Evolutionary conservation across 2,113 vertebrate genomes (phyloP), one percentile per base, ranked within the genome.

Genomic region (Carlito syrichta): DNA sequence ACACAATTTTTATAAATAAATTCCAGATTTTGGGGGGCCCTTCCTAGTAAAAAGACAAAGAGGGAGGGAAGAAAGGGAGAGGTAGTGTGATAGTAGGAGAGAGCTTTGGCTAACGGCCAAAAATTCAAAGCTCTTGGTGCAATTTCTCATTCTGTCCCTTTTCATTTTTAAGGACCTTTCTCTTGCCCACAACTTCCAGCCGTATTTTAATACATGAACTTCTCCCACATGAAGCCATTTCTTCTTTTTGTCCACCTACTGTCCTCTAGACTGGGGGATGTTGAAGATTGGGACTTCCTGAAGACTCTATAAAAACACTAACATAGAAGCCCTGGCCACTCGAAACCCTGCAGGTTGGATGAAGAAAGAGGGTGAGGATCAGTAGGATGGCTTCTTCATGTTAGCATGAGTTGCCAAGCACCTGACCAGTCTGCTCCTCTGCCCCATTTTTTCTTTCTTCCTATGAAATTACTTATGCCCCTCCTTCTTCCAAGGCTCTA

Each of bases 141-240:
- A 84, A 74, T 91, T 76, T 77, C 6, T 77, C 63, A 88, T 93
- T 87, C 20, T 94, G 38, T 60, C 16, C 30, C 43, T 89, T 96
- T 87, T 91, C 63, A 63, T 74, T 85, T 83, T 74, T 54, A 94
- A 89, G 73, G 86, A 20, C 16, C 35, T 89, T 73, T 96, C 63
- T 87, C 52, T 68, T 94, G 81, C 35, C 14, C 17, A 45, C 68
- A 73, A 43, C 52, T 89, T 86, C 38, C 27, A 94, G 86, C 8
- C 32, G 68, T 63, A 62, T 79, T 84, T 92, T 87, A 69, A 84
- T n/a, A n/a, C n/a, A n/a, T 60, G 5, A 74, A 82, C 17, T 90
- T 76, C n/a, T 27, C 71, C 32, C 3, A n/a, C 71, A 30, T 20
- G 22, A 90, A 94, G 23, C 1, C 58, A 93, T 56, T 6, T 92